Base-by-base conservation (phyloP, 2,113 vertebrate species). In the Pao palembangensis region DNA sequence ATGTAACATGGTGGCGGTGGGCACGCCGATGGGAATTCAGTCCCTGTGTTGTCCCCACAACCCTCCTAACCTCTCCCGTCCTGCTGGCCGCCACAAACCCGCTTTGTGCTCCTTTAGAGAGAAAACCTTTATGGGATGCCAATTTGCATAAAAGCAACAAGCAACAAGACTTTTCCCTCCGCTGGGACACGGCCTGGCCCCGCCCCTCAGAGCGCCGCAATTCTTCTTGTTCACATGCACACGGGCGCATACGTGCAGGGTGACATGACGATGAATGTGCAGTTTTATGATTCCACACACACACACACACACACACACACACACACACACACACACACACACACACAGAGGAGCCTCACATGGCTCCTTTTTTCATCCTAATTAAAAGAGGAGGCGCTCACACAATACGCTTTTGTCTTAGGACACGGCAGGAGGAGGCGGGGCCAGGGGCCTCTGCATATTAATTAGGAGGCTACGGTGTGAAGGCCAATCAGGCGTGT, bases 101-200 rank as follows among this genome's bases (percentile, higher is more conserved):
- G 81, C 87, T 90, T 91, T 91, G 88, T 90, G 78, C 55, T 47
- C 51, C 54, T 38, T 68, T 47, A 62, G 58, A 56, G 71, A 66
- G 13, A 67, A 73, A 87, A 67, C 79, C 85, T 90, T 87, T 58
- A 85, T 85, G 75, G 64, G 71, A 85, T 78, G 87, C 86, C 86
- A 88, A 89, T 91, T 92, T 91, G 86, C 88, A 91, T 91, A 80
- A 88, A 89, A 77, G 89, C 88, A 90, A 88, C 87, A 88, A 90
- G 88, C 85, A 87, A 80, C 79, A 83, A 88, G 82, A 80, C 86
- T 88, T 85, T 88, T 85, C 50, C 15, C 69, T 85, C 49, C 67
- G 75, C 68, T 73, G 77, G 72, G 69, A 80, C 50, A 61, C 74
- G 71, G 70, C 46, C 28, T 64, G 54, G 78, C 82, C 79, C 82